Evolutionary conservation across 2,888 invertebrate genomes (phyloP).

Genomic region (Drosophila paranaensis): DNA sequence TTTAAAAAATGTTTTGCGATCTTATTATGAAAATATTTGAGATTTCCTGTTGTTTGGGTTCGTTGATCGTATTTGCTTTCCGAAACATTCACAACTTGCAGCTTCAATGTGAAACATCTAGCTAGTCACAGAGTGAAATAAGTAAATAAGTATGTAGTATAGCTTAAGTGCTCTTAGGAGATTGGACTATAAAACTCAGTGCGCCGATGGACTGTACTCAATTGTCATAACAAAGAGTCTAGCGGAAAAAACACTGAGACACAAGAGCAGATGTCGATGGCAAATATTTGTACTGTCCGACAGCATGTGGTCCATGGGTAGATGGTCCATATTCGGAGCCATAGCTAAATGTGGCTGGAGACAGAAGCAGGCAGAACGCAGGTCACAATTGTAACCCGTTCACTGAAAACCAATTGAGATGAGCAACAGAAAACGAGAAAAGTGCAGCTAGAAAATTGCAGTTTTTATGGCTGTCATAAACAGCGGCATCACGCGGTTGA

Average conservation of each 20-base stretch:
- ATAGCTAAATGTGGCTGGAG: slow-evolving; percentile 1
- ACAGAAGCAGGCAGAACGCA: slow-evolving; percentile 23
- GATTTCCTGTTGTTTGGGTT: slow-evolving; percentile 16
- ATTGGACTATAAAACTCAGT: slow-evolving; percentile 34
- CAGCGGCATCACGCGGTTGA: slow-evolving; percentile 33
- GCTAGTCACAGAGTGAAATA: background rate
- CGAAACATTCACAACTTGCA: no score
- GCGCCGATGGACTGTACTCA: slow-evolving; percentile 43
- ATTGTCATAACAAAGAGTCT: slow-evolving; percentile 52
- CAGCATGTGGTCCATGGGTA: slow-evolving; percentile 67
- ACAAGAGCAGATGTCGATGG: slow-evolving; percentile 50
- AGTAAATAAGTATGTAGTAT: background rate
- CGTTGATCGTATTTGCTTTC: slow-evolving; percentile 46
- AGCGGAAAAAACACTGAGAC: slow-evolving; percentile 2
- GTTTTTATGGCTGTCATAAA: slow-evolving; percentile 79
- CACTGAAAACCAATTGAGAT: slow-evolving; percentile 25
- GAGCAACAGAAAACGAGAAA: slow-evolving; percentile 7
- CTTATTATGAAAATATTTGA: slow-evolving; percentile 5
- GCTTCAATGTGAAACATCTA: background rate
- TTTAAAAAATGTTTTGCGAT: background rate
- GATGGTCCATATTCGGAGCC: slow-evolving; percentile 24
- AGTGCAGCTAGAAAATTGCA: slow-evolving; percentile 65
- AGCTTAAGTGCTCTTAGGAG: slow-evolving; percentile 32
- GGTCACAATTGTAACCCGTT: slow-evolving; percentile 62
- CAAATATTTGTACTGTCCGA: slow-evolving; percentile 69